Percentiles rank a stretch among this genome's conserved stretches.
Evolutionary conservation across 2,797 vertebrate species (phyloP).

Genomic region (Merluccius polli): DNA sequence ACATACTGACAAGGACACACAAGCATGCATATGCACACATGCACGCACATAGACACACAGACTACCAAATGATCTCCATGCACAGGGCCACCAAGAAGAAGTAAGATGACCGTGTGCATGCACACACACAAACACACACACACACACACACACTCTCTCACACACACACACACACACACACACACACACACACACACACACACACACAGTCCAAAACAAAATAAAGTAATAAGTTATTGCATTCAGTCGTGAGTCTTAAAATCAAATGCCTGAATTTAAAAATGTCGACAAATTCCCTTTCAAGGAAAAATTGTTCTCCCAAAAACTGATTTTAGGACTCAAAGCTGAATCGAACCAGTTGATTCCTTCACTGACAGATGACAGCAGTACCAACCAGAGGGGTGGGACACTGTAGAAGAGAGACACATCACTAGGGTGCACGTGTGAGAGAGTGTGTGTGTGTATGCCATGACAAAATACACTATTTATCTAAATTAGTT

Average conservation of each 20-base stretch:
- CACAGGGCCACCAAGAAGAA: too few relatives aligned
- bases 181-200: too few relatives aligned
- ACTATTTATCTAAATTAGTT: constrained; percentile 42
- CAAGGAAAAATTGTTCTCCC: not conserved
- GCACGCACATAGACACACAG: not conserved
- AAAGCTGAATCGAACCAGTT: not conserved
- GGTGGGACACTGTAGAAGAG: too few relatives aligned
- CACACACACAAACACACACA: constrained; percentile 33
- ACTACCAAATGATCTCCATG: not conserved
- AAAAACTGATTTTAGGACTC: not conserved
- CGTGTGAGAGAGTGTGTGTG: constrained; percentile 23
- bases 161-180: too few relatives aligned
- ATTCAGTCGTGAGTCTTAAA: not conserved
- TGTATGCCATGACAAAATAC: constrained; percentile 33
- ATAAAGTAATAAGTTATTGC: not conserved
- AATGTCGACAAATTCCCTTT: not conserved
- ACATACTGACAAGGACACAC: too few relatives aligned
- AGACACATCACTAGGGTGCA: not conserved
- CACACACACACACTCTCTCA: constrained; percentile 9
- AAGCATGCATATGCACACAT: constrained; percentile 6
- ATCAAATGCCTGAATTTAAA: not conserved
- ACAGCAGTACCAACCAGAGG: too few relatives aligned
- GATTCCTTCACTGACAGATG: too few relatives aligned
- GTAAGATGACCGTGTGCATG: too few relatives aligned
- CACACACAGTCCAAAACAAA: not conserved